Base-by-base conservation (phyloP, 1,140 invertebrate genomes). In the Heterodera carotae region DNA sequence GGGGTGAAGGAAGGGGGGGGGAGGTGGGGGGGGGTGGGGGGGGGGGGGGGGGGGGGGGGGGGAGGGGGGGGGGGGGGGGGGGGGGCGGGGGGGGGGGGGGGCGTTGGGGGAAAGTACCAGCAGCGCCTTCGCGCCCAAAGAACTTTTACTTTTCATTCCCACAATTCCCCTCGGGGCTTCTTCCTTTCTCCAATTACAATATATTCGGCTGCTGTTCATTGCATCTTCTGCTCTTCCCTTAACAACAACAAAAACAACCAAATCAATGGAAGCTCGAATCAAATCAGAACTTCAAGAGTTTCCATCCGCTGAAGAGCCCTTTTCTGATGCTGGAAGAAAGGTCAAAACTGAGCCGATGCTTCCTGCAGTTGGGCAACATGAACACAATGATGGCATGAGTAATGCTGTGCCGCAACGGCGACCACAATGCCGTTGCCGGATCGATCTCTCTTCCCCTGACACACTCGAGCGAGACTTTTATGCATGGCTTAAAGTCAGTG, bases 381-480 rank as follows among this genome's bases (percentile, higher is more conserved):
- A n/a, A n/a, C 53, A 2, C 25, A 25, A 5, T 43, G 4, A 27
- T 25, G 27, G 70, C 39, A 6, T 62, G 33, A 12, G 0, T 22
- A 31, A 62, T 27, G 10, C 3, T 15, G 1, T 8, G 53, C 25
- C 8, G 6, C 27, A 73, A 18, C 31, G 10, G 7, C 43, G 33
- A 10, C 33, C n/a, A 6, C 25, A 74, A 22, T 86, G 84, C 39
- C 66, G 76, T 53, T 85, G 84, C 43, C 75, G 85, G 10, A 85
- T 85, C 29, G 84, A 86, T 67, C 69, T 79, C 27, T 81, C 78
- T 22, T 86, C 86, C n/a, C 85, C 84, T 3, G 80, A 72, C n/a
- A 78, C 80, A 5, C 73, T 85, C 43, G 78, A 87, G 79, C 70
- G 84, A 12, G 86, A 85, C 73, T 85, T 85, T 76, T 87, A 87